These are phyloP conservation scores for Oreotrochilus melanogaster DNA, from an alignment of 2,113 vertebrate genomes.

Conservation along the genomic window DNA sequence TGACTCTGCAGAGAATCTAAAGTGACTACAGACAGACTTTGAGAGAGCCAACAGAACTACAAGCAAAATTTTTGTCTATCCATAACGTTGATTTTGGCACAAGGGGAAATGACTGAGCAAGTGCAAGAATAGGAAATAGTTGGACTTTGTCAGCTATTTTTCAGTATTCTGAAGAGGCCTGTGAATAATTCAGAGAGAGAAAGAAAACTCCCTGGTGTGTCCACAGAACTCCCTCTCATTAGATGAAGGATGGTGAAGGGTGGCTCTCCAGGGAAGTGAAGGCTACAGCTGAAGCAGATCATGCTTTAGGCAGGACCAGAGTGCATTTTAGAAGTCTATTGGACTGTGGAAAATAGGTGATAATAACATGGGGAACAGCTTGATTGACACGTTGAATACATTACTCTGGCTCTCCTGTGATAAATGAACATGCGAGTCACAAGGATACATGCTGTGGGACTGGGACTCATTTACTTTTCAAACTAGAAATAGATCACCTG, in stretches of 20 bases:
- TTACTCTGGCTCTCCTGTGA: not conserved
- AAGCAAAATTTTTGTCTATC: slow-evolving; percentile 17
- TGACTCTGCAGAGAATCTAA: not conserved
- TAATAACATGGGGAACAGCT: not conserved
- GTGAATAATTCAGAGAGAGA: not conserved
- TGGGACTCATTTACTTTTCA: not conserved
- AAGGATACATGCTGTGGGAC: not conserved
- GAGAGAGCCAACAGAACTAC: not conserved
- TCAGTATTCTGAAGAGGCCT: not conserved
- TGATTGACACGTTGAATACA: not conserved
- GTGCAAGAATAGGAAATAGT: not conserved
- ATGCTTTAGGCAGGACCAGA: not conserved
- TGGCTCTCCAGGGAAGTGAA: not conserved
- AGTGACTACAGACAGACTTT: slow-evolving; percentile 15
- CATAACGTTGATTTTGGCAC: not conserved
- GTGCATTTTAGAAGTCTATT: not conserved
- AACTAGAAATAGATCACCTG: not conserved
- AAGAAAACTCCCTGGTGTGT: not conserved
- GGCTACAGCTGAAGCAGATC: not conserved
- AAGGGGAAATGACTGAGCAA: slow-evolving; percentile 13
- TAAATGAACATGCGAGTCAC: not conserved
- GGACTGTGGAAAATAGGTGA: not conserved
- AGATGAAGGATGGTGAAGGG: not conserved
- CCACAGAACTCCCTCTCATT: not conserved
- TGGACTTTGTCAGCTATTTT: not conserved